Evolutionary conservation across 2,888 invertebrate genomes (phyloP).

Genomic region (Heliconius aoede): DNA sequence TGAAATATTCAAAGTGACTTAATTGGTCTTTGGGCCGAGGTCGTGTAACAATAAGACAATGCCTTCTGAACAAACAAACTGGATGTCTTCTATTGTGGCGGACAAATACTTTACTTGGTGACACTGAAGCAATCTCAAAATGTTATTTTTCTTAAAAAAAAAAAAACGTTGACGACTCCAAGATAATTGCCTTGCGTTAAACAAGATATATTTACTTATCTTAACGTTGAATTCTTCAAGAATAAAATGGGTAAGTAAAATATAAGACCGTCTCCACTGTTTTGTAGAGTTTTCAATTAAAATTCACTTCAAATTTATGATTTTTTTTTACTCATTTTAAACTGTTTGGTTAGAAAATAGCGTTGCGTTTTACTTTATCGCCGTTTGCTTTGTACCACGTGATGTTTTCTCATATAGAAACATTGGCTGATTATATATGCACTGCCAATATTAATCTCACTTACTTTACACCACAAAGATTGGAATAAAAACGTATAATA

Average conservation of each 20-base stretch:
- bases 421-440: conserved; percentile 18
- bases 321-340: not conserved
- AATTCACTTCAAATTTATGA: not conserved
- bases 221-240: conserved; percentile 6
- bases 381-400: not conserved
- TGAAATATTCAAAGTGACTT: conserved; percentile 42
- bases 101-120: conserved; percentile 39
- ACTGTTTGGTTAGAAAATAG: not conserved
- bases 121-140: conserved; percentile 38
- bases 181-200: conserved; percentile 15
- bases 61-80: conserved; percentile 41
- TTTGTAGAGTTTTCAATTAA: conserved; percentile 1
- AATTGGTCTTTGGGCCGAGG: conserved; percentile 43
- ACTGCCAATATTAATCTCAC: conserved; percentile 8
- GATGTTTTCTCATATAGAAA: conserved; percentile 13
- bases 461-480: conserved; percentile 11
- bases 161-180: conserved; percentile 14
- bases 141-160: conserved; percentile 20
- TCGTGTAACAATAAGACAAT: conserved; percentile 45
- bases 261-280: not conserved
- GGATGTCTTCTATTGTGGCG: conserved; percentile 42
- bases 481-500: conserved; percentile 16
- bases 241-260: not conserved
- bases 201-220: conserved; percentile 19
- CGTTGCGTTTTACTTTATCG: not conserved